A percentile compares a stretch with the other conserved stretches of the same genome.
These are phyloP conservation scores for Cardiocondyla obscurior DNA, from an alignment of 1,140 invertebrate genomes.

Conservation along the genomic window DNA sequence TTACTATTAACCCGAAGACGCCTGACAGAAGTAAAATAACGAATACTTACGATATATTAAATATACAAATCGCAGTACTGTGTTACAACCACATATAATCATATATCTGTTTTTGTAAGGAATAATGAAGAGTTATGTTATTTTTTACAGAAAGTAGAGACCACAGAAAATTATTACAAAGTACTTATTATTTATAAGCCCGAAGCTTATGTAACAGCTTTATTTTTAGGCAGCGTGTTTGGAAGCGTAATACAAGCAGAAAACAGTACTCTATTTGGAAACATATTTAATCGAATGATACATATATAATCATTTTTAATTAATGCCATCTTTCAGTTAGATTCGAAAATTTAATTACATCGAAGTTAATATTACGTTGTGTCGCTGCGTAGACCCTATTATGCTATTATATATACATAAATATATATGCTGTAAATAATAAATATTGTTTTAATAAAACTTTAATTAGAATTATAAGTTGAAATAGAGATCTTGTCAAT, in stretches of 20 bases:
- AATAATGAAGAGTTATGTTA: neutral
- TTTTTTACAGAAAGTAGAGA: neutral
- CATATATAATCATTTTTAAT: neutral
- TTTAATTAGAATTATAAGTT: slow-evolving; percentile 69
- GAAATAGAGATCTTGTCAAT: neutral
- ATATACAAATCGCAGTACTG: slow-evolving; percentile 11
- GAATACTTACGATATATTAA: neutral
- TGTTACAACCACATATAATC: neutral
- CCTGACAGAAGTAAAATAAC: slow-evolving; percentile 12
- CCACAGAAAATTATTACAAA: neutral
- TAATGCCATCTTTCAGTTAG: neutral
- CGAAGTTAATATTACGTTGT: slow-evolving; percentile 53
- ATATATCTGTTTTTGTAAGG: neutral
- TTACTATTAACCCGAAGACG: slow-evolving; percentile 33
- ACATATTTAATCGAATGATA: slow-evolving; percentile 10
- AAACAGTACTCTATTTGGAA: neutral
- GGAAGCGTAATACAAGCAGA: neutral
- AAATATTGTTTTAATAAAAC: slow-evolving; percentile 83
- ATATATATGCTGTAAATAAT: slow-evolving; percentile 81
- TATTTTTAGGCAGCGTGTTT: neutral
- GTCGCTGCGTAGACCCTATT: slow-evolving; percentile 24
- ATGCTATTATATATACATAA: slow-evolving; percentile 53
- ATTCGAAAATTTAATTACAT: slow-evolving; percentile 20
- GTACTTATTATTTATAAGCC: slow-evolving; percentile 38
- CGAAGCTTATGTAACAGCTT: neutral